Percentiles rank a stretch among this genome's conserved stretches.
These are phyloP conservation scores for Sphaerophoria rueppellii DNA, from an alignment of 2,888 invertebrate species.

Conservation along the genomic window DNA sequence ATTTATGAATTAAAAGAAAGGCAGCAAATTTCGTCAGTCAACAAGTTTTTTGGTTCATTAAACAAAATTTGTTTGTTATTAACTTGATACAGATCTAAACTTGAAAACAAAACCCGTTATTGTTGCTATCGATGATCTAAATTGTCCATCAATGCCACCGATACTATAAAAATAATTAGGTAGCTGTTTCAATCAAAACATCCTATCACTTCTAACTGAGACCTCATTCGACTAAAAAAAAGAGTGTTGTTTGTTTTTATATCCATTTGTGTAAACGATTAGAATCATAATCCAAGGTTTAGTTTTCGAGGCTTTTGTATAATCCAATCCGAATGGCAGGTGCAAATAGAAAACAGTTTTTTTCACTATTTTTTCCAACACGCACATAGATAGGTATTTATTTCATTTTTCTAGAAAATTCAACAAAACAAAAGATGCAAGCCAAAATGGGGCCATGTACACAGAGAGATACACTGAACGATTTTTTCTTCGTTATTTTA, in stretches of 20 bases:
- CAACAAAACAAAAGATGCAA: slow-evolving; percentile 10
- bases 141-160: background rate
- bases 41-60: background rate
- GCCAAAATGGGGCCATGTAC: slow-evolving; percentile 34
- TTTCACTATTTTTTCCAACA: background rate
- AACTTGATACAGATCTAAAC: background rate
- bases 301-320: background rate
- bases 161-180: background rate
- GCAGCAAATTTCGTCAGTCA: too few relatives aligned
- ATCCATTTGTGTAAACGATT: background rate
- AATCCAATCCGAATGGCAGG: slow-evolving; percentile 10
- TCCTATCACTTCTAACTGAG: background rate
- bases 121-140: background rate
- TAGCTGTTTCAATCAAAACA: background rate
- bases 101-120: background rate
- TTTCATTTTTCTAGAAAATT: background rate
- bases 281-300: slow-evolving; percentile 9
- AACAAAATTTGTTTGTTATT: background rate
- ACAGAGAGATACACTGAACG: background rate
- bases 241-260: background rate
- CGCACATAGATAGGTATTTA: background rate
- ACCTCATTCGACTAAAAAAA: background rate
- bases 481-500: background rate
- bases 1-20: too few relatives aligned
- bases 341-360: background rate